Percentiles rank a stretch among this genome's conserved stretches.
Evolutionary conservation across 2,113 vertebrate genomes (phyloP).

Genomic region (Prunella himalayana): DNA sequence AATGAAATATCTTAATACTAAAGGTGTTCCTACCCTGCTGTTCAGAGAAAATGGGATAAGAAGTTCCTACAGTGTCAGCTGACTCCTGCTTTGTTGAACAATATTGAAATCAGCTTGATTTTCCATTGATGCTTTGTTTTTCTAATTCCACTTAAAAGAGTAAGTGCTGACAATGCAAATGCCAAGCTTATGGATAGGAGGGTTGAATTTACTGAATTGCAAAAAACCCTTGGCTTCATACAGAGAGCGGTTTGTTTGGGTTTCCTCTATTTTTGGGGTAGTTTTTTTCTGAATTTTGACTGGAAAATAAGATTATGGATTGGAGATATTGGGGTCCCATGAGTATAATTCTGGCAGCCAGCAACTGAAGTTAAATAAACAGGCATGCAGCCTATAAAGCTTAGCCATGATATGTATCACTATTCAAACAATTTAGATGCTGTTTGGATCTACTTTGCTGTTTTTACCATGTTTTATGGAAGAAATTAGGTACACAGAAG

Average conservation of each 20-base stretch:
- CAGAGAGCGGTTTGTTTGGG: background rate
- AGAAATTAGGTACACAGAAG: background rate
- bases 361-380: background rate
- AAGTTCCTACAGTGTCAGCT: conserved; percentile 49
- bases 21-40: conserved; percentile 12
- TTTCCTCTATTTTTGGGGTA: background rate
- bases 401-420: background rate
- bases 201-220: conserved; percentile 10
- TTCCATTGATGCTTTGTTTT: conserved; percentile 58
- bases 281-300: background rate
- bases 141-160: conserved; percentile 46
- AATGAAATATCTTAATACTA: background rate
- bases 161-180: conserved; percentile 40
- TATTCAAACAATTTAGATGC: background rate
- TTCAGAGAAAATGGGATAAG: conserved; percentile 36
- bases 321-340: background rate
- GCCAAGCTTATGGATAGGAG: background rate
- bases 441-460: background rate
- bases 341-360: background rate
- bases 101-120: conserved; percentile 66
- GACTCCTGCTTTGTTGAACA: conserved; percentile 49
- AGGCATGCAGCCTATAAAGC: background rate
- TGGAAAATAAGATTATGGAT: background rate
- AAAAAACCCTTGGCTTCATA: background rate
- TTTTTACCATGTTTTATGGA: background rate